Evolutionary conservation across 2,888 invertebrate genomes (phyloP).

Genomic region (Carabus problematicus): DNA sequence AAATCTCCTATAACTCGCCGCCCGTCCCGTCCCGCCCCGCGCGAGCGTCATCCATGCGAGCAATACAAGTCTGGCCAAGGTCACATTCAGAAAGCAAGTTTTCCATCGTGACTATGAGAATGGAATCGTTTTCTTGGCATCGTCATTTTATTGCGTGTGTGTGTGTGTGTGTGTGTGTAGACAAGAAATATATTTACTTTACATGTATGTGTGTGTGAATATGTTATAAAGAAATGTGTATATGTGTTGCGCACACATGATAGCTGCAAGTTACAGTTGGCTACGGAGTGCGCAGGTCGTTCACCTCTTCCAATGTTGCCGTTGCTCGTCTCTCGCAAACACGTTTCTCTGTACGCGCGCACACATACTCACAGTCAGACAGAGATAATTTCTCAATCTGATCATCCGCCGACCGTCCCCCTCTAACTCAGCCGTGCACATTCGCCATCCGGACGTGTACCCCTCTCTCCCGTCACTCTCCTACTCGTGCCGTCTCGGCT

Average conservation of each 20-base stretch:
- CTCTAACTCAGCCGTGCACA: background rate
- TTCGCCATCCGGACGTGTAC: background rate
- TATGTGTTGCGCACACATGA: background rate
- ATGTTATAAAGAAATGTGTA: no score
- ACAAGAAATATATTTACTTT: no score
- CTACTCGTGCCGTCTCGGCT: background rate
- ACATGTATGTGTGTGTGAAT: no score
- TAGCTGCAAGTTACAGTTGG: background rate
- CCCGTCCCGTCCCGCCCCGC: no score
- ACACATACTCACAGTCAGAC: background rate
- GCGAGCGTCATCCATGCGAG: no score
- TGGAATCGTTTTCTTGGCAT: background rate
- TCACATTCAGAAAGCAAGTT: background rate
- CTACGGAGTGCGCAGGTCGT: no score
- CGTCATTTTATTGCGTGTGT: no score
- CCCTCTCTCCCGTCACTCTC: background rate
- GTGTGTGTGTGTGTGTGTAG: no score
- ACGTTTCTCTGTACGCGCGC: background rate
- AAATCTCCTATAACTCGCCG: no score
- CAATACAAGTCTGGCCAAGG: background rate
- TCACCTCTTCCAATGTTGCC: background rate
- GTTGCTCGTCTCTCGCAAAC: constrained; percentile 6
- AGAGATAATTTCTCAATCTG: constrained; percentile 14
- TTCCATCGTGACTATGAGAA: background rate
- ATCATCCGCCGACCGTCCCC: background rate